Conservation (phyloP, 2,113 vertebrate genomes). For the Chaetorhynchus papuensis region DNA sequence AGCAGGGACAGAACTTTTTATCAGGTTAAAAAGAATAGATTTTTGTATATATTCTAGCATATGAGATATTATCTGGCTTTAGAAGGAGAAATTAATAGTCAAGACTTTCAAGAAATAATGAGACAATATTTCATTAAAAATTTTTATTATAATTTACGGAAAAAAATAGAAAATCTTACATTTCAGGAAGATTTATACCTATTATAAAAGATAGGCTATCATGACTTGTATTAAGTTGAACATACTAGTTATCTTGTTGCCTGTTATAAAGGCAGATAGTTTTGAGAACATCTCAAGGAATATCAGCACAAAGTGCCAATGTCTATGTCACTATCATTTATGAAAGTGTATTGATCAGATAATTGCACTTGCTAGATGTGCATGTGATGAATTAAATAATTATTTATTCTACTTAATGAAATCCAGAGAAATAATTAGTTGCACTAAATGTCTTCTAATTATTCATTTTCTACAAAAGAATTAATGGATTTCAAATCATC, state of each 20-base stretch:
- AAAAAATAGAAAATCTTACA: neutral
- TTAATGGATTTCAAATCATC: neutral
- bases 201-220: neutral
- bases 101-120: conserved; percentile 14
- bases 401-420: neutral
- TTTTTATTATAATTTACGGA: neutral
- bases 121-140: neutral
- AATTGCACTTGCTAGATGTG: neutral
- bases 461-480: neutral
- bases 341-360: neutral
- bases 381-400: neutral
- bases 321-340: neutral
- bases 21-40: neutral
- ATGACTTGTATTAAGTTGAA: neutral
- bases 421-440: neutral
- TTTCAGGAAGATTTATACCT: neutral
- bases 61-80: neutral
- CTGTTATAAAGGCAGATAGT: neutral
- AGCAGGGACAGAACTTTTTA: neutral
- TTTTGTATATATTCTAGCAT: neutral
- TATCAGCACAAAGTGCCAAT: neutral
- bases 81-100: neutral
- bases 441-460: neutral
- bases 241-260: neutral
- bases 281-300: neutral